Base-by-base conservation (phyloP, 2,888 invertebrate genomes). In the Epinotia brunnichana region DNA sequence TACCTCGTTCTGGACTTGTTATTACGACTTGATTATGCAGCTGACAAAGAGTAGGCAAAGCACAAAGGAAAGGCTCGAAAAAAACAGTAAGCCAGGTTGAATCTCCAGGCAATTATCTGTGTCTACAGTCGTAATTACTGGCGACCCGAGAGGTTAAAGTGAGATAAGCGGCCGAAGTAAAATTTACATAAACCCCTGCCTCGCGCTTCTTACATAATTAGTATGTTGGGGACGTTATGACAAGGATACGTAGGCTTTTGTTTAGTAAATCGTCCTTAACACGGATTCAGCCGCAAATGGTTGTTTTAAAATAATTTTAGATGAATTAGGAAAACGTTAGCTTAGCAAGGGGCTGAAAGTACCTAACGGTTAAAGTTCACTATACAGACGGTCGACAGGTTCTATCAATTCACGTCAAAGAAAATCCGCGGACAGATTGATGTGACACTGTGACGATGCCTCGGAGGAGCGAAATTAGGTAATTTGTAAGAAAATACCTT, bases 101-200 rank as follows among this genome's bases (percentile, higher is more conserved):
- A 84, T 84, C 83, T 84, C 82, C 73, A 79, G 84, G 83, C 84
- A 83, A 88, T 88, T 88, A 87, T 85, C 82, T 82, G 79, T 83
- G 82, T 86, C 84, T 86, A 83, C 84, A 82, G 80, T 74, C 80
- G 80, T 85, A 87, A 87, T 89, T 87, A 86, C 84, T 80, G 78
- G 78, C 74, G 79, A 80, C 81, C 78, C 72, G 72, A 70, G 77
- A 77, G 81, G 79, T 80, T 80, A 80, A 76, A 77, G 76, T 74
- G 79, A 84, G 86, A 87, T 88, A 88, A 88, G 83, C 83, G 78
- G 74, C 77, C 77, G 70, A 70, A 78, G 76, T 75, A 76, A 76
- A 79, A 82, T 83, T 82, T 79, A 78, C 81, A 81, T 80, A 81
- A 81, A 79, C 76, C 77, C 76, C 75, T 78, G 71, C 74, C 75